phyloP scores from a whole-genome alignment of 2,888 invertebrate genomes.

The Apamea sordens region DNA sequence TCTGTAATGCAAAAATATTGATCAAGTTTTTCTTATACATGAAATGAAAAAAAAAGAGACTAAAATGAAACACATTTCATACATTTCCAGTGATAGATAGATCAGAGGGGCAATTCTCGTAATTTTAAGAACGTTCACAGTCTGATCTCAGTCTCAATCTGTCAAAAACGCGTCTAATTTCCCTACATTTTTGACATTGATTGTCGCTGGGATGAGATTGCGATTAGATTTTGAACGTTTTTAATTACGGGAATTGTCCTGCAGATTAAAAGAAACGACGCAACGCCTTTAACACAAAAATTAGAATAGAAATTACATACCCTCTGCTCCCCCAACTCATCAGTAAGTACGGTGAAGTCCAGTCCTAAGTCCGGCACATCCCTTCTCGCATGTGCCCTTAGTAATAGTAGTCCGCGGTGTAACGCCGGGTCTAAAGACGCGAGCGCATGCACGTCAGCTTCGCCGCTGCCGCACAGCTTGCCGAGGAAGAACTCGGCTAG shows the following conservation, averaged over 20 bases:
- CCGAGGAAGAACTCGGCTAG: conserved; percentile 98
- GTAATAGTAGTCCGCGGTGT: conserved; percentile 96
- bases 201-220: too few relatives aligned
- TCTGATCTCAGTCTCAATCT: too few relatives aligned
- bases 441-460: conserved; percentile 97
- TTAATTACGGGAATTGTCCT: too few relatives aligned
- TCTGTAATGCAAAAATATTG: conserved; percentile 79
- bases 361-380: conserved; percentile 97
- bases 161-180: too few relatives aligned
- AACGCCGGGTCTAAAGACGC: conserved; percentile 98
- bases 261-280: neutral
- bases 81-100: neutral
- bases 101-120: neutral
- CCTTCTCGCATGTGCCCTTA: conserved; percentile 95
- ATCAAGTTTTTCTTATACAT: neutral
- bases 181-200: too few relatives aligned
- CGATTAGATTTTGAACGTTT: too few relatives aligned
- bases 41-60: too few relatives aligned
- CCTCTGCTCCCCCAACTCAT: conserved; percentile 96
- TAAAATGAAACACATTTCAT: neutral
- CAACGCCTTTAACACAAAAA: neutral
- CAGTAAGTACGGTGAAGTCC: conserved; percentile 97
- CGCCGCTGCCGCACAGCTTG: conserved; percentile 92
- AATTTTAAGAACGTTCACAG: too few relatives aligned
- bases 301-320: conserved; percentile 78